A percentile compares a stretch with the other conserved stretches of the same genome.
These are phyloP conservation scores for Drosophila sordidula DNA, from an alignment of 2,888 invertebrate species.

Conservation along the genomic window DNA sequence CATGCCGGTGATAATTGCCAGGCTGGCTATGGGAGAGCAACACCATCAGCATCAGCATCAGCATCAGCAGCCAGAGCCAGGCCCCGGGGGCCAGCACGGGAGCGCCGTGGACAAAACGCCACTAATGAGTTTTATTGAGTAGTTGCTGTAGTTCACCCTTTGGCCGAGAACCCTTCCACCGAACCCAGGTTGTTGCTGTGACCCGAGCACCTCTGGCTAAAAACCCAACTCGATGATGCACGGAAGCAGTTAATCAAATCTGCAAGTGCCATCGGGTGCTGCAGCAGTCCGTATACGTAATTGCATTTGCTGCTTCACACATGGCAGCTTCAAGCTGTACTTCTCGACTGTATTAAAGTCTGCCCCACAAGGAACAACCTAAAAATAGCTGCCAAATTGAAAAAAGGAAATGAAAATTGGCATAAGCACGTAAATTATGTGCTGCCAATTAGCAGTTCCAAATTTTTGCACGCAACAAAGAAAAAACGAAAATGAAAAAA, in stretches of 20 bases:
- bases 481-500: constrained; percentile 40
- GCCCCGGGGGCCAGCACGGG: background rate
- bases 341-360: constrained; percentile 8
- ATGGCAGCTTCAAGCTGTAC: constrained; percentile 10
- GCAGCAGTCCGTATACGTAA: constrained; percentile 45
- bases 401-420: constrained; percentile 65
- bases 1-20: constrained; percentile 78
- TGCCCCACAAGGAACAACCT: constrained; percentile 19
- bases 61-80: background rate
- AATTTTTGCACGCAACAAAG: constrained; percentile 61
- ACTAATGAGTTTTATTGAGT: constrained; percentile 83
- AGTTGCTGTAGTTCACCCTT: constrained; percentile 43
- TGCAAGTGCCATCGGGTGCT: constrained; percentile 62
- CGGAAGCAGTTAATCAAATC: constrained; percentile 81
- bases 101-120: constrained; percentile 62
- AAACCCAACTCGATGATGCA: constrained; percentile 75
- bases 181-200: background rate
- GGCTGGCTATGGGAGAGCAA: constrained; percentile 29
- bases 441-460: constrained; percentile 78
- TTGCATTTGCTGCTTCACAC: constrained; percentile 66
- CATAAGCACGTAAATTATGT: constrained; percentile 79
- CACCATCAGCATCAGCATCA: constrained; percentile 15
- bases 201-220: constrained; percentile 23
- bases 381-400: constrained; percentile 51
- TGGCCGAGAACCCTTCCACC: constrained; percentile 7